Evolutionary conservation across 2,888 invertebrate genomes (phyloP).

Genomic region (Melikaiella ostensackeni): DNA sequence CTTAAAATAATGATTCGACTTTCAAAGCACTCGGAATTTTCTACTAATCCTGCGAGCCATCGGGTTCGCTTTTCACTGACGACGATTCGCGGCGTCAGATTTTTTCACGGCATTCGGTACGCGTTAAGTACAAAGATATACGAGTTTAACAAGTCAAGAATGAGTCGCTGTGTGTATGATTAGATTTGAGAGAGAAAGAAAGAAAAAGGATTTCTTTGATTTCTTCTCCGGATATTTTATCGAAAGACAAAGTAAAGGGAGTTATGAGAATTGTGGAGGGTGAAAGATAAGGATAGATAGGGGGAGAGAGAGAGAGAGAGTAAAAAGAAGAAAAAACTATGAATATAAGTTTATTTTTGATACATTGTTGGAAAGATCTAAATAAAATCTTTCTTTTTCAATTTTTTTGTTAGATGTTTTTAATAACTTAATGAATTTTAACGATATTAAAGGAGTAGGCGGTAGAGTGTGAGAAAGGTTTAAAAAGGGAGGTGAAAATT

Average conservation of each 20-base stretch:
- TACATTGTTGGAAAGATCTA: conserved; percentile 75
- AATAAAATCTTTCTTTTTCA: conserved; percentile 72
- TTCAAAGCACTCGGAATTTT: conserved; percentile 32
- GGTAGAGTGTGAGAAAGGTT: conserved; percentile 57
- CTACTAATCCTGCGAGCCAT: conserved; percentile 35
- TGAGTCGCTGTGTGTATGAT: conserved; percentile 34
- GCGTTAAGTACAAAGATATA: conserved; percentile 67
- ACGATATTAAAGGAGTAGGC: conserved; percentile 69
- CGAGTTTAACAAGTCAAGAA: conserved; percentile 38
- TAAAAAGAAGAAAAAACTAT: conserved; percentile 61
- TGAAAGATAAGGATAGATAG: conserved; percentile 50
- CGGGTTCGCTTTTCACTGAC: conserved; percentile 34
- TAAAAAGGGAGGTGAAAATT: conserved; percentile 59
- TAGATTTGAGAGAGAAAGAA: conserved; percentile 35
- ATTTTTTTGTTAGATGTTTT: conserved; percentile 75
- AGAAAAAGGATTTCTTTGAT: conserved; percentile 31
- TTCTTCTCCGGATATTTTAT: conserved; percentile 44
- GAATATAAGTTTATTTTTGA: conserved; percentile 77
- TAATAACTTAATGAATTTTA: conserved; percentile 75
- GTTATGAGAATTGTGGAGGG: conserved; percentile 41
- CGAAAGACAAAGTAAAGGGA: conserved; percentile 38
- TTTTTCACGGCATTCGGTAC: conserved; percentile 60
- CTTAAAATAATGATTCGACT: background rate
- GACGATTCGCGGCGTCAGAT: conserved; percentile 14
- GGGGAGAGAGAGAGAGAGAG: conserved; percentile 54